These are phyloP conservation scores for Passer domesticus DNA, from an alignment of 2,113 vertebrate species.

Conservation along the genomic window DNA sequence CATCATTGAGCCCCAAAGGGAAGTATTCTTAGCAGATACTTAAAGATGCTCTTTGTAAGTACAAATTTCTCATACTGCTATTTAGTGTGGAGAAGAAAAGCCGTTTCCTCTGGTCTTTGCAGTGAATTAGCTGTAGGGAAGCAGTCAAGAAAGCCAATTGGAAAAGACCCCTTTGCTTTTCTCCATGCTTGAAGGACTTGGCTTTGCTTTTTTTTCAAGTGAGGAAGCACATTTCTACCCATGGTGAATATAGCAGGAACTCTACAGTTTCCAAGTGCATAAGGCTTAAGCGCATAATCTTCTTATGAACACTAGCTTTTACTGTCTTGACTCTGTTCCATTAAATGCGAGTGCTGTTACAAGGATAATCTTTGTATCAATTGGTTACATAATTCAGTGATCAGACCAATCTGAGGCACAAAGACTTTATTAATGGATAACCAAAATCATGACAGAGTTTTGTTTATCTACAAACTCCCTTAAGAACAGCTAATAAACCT, in stretches of 20 bases:
- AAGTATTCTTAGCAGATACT: not conserved
- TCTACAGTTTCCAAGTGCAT: not conserved
- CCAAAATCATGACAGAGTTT: not conserved
- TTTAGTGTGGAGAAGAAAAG: not conserved
- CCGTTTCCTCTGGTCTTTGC: not conserved
- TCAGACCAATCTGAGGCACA: not conserved
- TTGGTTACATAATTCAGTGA: not conserved
- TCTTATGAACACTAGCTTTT: not conserved
- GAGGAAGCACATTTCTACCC: slow-evolving; percentile 4
- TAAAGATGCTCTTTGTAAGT: not conserved
- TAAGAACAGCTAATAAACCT: not conserved
- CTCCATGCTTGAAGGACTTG: not conserved
- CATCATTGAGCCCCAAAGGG: not conserved
- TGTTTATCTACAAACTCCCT: not conserved
- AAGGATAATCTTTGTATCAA: not conserved
- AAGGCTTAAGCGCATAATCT: not conserved
- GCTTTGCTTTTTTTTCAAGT: not conserved
- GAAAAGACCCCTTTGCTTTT: not conserved
- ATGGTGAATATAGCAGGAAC: not conserved
- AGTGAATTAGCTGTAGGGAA: not conserved
- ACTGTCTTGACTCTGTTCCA: not conserved
- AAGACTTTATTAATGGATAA: not conserved
- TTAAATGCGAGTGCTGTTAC: not conserved
- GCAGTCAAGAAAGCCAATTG: not conserved
- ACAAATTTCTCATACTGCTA: not conserved